phyloP scores from a whole-genome alignment of 2,888 invertebrate genomes.

The Acleris holmiana region DNA sequence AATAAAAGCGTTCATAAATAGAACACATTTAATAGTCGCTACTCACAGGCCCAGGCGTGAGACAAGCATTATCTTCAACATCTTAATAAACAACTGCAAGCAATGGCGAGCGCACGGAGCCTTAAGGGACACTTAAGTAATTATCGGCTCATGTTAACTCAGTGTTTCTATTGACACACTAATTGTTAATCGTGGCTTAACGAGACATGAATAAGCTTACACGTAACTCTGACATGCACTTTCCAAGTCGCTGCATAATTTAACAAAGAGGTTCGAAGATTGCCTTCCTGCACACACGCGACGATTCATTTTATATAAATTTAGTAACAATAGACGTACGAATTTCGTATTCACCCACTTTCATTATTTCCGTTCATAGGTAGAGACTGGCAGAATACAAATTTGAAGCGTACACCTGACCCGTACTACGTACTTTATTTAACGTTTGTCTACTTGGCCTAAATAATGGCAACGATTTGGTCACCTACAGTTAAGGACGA shows the following conservation, averaged over 20 bases:
- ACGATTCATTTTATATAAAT: constrained; percentile 5
- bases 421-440: too few species aligned
- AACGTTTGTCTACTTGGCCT: too few species aligned
- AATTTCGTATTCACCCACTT: constrained; percentile 39
- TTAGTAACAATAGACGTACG: constrained; percentile 28
- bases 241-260: constrained; percentile 44
- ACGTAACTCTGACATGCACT: constrained; percentile 50
- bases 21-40: too few species aligned
- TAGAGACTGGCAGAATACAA: constrained; percentile 58
- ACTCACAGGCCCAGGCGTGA: too few species aligned
- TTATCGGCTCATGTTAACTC: constrained; percentile 53
- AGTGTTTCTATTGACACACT: constrained; percentile 70
- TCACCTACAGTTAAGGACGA: too few species aligned
- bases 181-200: constrained; percentile 60
- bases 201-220: constrained; percentile 44
- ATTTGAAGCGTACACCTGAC: constrained; percentile 47
- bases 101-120: not conserved
- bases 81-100: not conserved
- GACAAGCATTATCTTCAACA: too few species aligned
- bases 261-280: too few species aligned
- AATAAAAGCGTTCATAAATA: too few species aligned
- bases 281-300: too few species aligned
- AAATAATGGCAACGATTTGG: too few species aligned
- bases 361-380: constrained; percentile 66
- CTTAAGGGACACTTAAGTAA: constrained; percentile 43